phyloP scores from a whole-genome alignment of 2,113 vertebrate genomes.

The Fregata magnificens region DNA sequence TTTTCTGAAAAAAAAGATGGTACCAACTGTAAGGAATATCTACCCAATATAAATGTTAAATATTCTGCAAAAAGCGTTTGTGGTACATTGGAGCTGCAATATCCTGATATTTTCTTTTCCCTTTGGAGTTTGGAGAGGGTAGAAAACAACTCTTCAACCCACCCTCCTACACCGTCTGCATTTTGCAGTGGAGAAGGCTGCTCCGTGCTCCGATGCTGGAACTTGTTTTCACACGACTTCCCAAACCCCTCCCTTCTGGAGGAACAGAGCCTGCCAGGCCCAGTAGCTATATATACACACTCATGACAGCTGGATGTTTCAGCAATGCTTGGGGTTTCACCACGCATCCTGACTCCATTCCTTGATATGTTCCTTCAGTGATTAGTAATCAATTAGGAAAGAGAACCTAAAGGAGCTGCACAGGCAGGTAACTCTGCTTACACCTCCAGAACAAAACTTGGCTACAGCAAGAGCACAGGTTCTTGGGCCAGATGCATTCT shows the following conservation, averaged over 20 bases:
- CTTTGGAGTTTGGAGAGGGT: neutral
- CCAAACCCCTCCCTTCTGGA: neutral
- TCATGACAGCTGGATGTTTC: neutral
- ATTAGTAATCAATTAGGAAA: neutral
- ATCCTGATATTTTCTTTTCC: neutral
- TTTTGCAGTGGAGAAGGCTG: neutral
- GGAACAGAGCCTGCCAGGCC: neutral
- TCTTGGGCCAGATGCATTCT: neutral
- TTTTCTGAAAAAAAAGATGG: conserved; percentile 76
- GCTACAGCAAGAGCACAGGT: neutral
- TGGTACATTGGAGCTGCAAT: neutral
- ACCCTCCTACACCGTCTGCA: neutral
- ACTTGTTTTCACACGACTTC: conserved; percentile 1
- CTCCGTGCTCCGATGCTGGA: neutral
- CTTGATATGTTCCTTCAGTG: neutral
- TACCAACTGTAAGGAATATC: neutral
- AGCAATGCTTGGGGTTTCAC: neutral
- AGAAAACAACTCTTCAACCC: neutral
- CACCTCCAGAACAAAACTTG: neutral
- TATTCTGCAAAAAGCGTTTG: neutral
- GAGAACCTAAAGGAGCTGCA: neutral
- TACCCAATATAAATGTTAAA: accelerated
- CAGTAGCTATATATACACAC: neutral
- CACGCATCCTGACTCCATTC: neutral
- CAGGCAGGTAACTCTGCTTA: neutral